These are phyloP conservation scores for Galerucella calmariensis DNA, from an alignment of 2,888 invertebrate genomes.

Conservation along the genomic window DNA sequence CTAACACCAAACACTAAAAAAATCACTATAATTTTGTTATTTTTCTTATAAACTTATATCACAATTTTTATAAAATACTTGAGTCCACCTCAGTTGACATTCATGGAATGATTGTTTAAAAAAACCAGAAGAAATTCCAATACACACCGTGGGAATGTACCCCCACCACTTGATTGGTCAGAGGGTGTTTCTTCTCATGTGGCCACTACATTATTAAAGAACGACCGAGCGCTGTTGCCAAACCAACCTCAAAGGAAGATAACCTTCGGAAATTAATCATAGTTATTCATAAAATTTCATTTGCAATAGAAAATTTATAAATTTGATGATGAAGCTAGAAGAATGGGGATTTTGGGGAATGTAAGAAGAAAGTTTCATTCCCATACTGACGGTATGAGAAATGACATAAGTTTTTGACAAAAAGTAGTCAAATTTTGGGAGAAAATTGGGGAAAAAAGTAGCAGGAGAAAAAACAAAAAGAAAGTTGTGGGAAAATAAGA, in stretches of 20 bases:
- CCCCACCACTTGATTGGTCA: conserved; percentile 48
- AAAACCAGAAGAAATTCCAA: conserved; percentile 56
- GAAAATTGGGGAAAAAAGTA: too few relatives aligned
- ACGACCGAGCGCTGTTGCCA: conserved; percentile 28
- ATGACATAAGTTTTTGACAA: too few relatives aligned
- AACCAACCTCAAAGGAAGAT: not conserved
- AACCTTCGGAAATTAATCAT: not conserved
- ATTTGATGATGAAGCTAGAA: too few relatives aligned
- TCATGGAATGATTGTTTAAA: conserved; percentile 52
- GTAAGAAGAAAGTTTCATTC: too few relatives aligned
- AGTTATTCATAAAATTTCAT: too few relatives aligned
- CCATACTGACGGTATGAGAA: too few relatives aligned
- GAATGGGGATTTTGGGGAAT: too few relatives aligned
- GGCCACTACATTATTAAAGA: conserved; percentile 30
- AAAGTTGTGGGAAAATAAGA: too few relatives aligned
- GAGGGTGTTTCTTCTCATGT: conserved; percentile 46
- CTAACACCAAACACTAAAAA: not conserved
- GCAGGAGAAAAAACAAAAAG: too few relatives aligned
- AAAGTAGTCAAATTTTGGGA: too few relatives aligned
- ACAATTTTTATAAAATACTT: conserved; percentile 25
- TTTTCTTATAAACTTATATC: not conserved
- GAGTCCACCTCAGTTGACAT: conserved; percentile 39
- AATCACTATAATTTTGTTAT: not conserved
- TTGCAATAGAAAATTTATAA: too few relatives aligned
- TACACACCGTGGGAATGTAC: conserved; percentile 59